Percentiles rank a stretch among this genome's conserved stretches.
Conservation (phyloP, 2,888 invertebrate species). For the Chironomus tentans region DNA sequence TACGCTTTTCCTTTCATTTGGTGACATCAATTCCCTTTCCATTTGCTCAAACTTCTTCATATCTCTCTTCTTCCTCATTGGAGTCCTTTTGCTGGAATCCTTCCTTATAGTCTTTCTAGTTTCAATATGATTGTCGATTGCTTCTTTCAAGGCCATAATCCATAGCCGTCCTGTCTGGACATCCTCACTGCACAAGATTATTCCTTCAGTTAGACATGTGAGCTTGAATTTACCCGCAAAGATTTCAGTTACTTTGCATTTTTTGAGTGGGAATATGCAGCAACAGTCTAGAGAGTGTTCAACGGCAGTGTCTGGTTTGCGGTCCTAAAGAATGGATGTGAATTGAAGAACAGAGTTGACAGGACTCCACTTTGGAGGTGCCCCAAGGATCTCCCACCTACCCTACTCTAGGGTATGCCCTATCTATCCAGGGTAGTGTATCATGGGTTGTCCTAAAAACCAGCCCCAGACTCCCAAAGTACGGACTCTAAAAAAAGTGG, state of each 20-base stretch:
- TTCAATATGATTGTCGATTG: conserved; percentile 49
- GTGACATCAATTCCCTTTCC: conserved; percentile 46
- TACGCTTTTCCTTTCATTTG: conserved; percentile 44
- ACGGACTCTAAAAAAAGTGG: too few species aligned
- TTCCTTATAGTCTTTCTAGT: conserved; percentile 53
- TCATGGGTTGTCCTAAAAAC: too few species aligned
- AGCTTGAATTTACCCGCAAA: conserved; percentile 51
- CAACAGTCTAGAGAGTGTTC: conserved; percentile 54
- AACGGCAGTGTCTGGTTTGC: conserved; percentile 44
- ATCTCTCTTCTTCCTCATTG: conserved; percentile 49
- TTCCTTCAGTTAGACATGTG: conserved; percentile 49
- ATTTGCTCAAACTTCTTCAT: conserved; percentile 48
- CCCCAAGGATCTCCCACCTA: too few species aligned
- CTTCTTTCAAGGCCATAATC: conserved; percentile 47
- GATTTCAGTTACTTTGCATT: conserved; percentile 55
- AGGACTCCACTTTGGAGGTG: too few species aligned
- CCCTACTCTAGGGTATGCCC: too few species aligned
- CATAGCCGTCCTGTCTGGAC: conserved; percentile 47
- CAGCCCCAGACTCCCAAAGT: too few species aligned
- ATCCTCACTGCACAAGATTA: conserved; percentile 49
- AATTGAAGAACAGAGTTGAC: too few species aligned
- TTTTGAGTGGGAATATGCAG: conserved; percentile 59
- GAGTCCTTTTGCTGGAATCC: conserved; percentile 53
- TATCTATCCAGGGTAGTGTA: too few species aligned
- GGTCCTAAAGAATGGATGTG: conserved; percentile 32